phyloP scores from a whole-genome alignment of 2,888 invertebrate genomes.

The Coleophora deauratella region DNA sequence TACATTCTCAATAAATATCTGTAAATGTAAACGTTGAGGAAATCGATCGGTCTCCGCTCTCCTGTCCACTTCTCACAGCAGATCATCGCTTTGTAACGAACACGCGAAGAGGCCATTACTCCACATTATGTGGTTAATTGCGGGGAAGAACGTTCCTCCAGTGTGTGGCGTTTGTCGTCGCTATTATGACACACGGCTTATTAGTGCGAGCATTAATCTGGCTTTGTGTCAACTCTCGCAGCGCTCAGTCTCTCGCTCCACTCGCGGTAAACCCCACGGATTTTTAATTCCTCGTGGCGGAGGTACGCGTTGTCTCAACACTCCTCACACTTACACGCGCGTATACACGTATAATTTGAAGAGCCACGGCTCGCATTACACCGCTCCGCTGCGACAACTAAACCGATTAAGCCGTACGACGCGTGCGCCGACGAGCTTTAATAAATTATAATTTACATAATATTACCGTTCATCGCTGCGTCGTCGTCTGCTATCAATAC shows the following conservation, averaged over 20 bases:
- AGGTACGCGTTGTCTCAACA: neutral
- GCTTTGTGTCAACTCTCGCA: neutral
- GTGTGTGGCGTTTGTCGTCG: neutral
- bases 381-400: no score
- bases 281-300: neutral
- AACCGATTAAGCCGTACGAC: neutral
- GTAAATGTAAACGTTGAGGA: no score
- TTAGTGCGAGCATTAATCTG: neutral
- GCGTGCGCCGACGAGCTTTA: neutral
- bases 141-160: no score
- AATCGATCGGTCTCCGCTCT: no score
- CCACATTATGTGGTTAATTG: no score
- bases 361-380: neutral
- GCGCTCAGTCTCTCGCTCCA: neutral
- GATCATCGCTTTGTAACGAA: no score
- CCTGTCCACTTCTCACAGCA: no score
- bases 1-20: no score
- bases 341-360: neutral
- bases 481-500: no score
- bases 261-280: neutral
- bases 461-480: neutral
- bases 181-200: neutral
- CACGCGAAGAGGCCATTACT: no score
- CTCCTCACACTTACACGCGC: no score
- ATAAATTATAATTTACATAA: slow-evolving; percentile 2